Percentiles rank a stretch among this genome's conserved stretches.
These are phyloP conservation scores for Crambe crambe DNA, from an alignment of 37 sponge, comb jelly and placozoan species.

Conservation along the genomic window DNA sequence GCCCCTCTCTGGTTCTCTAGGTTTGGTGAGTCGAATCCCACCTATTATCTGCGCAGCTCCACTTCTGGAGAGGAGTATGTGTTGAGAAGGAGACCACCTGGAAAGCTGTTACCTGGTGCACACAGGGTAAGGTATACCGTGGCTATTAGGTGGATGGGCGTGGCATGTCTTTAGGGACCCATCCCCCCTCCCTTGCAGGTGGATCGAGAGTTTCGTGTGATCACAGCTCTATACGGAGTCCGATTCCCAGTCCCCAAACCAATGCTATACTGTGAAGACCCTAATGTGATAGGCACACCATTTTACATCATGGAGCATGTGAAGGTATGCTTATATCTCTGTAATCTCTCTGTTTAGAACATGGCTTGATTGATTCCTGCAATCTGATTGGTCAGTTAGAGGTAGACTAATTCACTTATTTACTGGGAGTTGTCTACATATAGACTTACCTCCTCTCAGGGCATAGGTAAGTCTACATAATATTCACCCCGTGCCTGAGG, in stretches of 20 bases:
- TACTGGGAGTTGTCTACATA: too few relatives aligned
- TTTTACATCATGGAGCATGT: conserved; percentile 88
- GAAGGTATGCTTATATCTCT: conserved; percentile 18
- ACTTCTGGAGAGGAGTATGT: conserved; percentile 54
- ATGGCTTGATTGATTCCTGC: too few relatives aligned
- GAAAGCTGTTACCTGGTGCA: conserved; percentile 70
- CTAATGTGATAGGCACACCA: conserved; percentile 71
- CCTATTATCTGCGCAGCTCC: conserved; percentile 67
- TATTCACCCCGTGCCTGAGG: too few relatives aligned
- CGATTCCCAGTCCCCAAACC: conserved; percentile 81
- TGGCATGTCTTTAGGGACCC: too few relatives aligned
- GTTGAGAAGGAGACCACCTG: conserved; percentile 73
- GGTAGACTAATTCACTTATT: too few relatives aligned
- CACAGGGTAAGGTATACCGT: conserved; percentile 55
- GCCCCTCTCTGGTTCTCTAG: conserved; percentile 12
- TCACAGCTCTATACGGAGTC: conserved; percentile 59
- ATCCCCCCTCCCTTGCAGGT: too few relatives aligned
- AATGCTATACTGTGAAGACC: conserved; percentile 60
- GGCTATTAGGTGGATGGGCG: neutral
- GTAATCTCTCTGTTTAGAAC: too few relatives aligned
- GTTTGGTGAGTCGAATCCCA: conserved; percentile 86
- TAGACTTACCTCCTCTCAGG: too few relatives aligned
- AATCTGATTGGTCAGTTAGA: too few relatives aligned
- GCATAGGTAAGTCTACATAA: too few relatives aligned
- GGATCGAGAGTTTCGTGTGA: conserved; percentile 54